A percentile compares a stretch with the other conserved stretches of the same genome.
These are phyloP conservation scores for Trematocara variabile DNA, from an alignment of 2,113 vertebrate genomes.

Conservation along the genomic window DNA sequence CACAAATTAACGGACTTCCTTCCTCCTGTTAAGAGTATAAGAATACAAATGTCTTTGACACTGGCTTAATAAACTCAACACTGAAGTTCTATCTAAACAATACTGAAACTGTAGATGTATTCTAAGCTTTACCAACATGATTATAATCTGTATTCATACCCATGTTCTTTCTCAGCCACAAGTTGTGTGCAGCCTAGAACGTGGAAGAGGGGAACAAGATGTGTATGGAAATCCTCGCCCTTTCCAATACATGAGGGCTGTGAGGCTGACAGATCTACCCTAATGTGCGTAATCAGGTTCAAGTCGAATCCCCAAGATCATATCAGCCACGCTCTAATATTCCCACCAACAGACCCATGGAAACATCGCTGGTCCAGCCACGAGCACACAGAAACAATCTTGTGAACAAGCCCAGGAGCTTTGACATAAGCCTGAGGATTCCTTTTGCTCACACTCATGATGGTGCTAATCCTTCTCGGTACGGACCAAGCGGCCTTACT, in stretches of 20 bases:
- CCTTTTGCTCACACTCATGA: background rate
- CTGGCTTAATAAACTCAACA: background rate
- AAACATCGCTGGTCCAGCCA: background rate
- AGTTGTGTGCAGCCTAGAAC: background rate
- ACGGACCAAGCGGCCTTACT: background rate
- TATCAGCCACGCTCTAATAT: background rate
- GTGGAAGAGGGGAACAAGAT: background rate
- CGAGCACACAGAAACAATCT: background rate
- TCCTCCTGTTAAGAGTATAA: background rate
- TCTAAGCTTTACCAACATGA: background rate
- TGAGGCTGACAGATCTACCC: background rate
- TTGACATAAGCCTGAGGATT: background rate
- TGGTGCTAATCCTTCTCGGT: background rate
- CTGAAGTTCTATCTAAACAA: background rate
- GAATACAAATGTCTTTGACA: background rate
- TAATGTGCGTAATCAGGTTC: background rate
- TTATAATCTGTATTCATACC: fast-evolving
- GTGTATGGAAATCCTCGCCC: background rate
- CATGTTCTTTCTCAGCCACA: background rate
- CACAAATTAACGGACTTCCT: background rate
- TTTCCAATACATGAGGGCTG: background rate
- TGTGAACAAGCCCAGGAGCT: background rate
- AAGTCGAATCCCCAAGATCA: fast-evolving
- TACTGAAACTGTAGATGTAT: background rate
- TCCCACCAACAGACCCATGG: background rate